Conservation (phyloP, 37 sponge, comb jelly and placozoan species). For the Dysidea cf. avara region DNA sequence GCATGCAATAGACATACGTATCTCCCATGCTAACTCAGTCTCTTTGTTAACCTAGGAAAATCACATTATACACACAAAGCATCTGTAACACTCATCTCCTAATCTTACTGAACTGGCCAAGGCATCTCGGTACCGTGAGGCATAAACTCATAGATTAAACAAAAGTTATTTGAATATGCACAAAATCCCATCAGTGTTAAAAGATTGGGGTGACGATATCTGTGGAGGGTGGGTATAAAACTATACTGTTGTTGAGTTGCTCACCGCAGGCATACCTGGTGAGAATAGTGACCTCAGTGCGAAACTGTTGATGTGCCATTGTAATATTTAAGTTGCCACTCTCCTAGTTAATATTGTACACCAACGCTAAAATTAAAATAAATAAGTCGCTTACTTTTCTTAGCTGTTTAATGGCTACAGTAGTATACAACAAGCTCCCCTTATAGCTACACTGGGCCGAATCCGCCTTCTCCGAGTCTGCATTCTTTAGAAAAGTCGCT, state of each 20-base stretch:
- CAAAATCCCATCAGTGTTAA: slow-evolving; percentile 77
- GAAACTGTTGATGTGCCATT: neutral
- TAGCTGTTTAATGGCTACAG: slow-evolving; percentile 88
- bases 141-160: slow-evolving; percentile 87
- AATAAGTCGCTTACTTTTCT: slow-evolving; percentile 11
- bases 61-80: no score
- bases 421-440: slow-evolving; percentile 67
- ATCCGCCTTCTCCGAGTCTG: slow-evolving; percentile 91
- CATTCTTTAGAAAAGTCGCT: slow-evolving; percentile 66
- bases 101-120: slow-evolving; percentile 76
- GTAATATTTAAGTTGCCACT: neutral
- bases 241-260: no score
- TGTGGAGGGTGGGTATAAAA: neutral
- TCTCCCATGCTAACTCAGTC: slow-evolving; percentile 69
- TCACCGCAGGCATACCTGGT: no score
- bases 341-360: neutral
- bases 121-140: slow-evolving; percentile 89
- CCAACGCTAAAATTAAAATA: neutral
- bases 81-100: no score
- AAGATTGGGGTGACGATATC: slow-evolving; percentile 90
- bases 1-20: slow-evolving; percentile 72
- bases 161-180: slow-evolving; percentile 34
- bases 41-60: neutral
- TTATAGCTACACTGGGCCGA: slow-evolving; percentile 89
- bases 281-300: no score